Percentiles rank a stretch among this genome's conserved stretches.
Conservation (phyloP, 2,888 invertebrate genomes). For the Julus scanicus region DNA sequence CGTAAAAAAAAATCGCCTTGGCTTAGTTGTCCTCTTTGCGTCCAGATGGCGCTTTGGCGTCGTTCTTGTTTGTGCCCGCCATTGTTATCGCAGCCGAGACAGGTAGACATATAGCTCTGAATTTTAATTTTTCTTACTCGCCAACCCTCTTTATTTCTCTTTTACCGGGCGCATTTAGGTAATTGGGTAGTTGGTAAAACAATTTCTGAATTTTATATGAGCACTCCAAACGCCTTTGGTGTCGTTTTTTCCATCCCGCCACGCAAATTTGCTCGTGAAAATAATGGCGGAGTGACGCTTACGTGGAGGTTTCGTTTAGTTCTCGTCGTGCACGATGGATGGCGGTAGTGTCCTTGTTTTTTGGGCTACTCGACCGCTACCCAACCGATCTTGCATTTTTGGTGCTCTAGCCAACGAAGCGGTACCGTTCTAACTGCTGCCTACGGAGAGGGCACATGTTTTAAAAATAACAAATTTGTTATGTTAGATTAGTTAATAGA, state of each 20-base stretch:
- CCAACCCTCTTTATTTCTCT: not conserved
- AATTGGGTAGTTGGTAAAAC: not conserved
- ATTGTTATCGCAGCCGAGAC: constrained; percentile 25
- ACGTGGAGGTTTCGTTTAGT: not conserved
- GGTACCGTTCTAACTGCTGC: not conserved
- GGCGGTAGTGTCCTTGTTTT: not conserved
- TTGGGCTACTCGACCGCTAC: not conserved
- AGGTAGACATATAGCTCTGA: constrained; percentile 43
- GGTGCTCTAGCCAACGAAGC: not conserved
- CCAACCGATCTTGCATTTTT: not conserved
- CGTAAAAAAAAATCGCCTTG: constrained; percentile 4
- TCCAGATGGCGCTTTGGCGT: constrained; percentile 5
- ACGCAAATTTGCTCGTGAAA: not conserved
- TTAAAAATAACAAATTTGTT: not conserved
- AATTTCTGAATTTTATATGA: not conserved
- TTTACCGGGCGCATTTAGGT: not conserved
- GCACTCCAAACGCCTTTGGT: not conserved
- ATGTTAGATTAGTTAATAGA: not conserved
- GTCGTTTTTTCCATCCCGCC: not conserved
- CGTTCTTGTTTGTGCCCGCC: constrained; percentile 10
- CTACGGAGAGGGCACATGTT: not conserved
- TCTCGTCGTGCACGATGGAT: not conserved
- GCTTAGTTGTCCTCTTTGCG: not conserved
- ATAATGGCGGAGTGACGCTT: not conserved
- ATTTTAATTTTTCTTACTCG: constrained; percentile 41